A percentile compares a stretch with the other conserved stretches of the same genome.
Conservation (phyloP, 2,113 vertebrate genomes). For the Zosterops hypoxanthus region DNA sequence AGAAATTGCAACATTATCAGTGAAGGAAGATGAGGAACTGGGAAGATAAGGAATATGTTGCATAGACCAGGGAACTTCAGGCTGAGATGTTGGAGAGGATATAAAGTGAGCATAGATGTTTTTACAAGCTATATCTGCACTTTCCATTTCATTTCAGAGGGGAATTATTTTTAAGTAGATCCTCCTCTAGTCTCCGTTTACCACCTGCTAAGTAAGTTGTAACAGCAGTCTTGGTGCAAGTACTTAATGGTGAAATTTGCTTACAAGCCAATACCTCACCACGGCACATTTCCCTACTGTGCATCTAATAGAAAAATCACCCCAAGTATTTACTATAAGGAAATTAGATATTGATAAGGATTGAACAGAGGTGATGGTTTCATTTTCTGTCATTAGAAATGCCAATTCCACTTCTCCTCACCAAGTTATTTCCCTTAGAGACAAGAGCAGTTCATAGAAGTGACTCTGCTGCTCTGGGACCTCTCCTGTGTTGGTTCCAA, state of each 20-base stretch:
- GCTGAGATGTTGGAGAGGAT: not conserved
- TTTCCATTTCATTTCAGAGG: not conserved
- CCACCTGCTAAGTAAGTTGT: not conserved
- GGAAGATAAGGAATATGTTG: not conserved
- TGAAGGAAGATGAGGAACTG: not conserved
- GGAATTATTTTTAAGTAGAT: not conserved
- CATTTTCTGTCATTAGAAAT: not conserved
- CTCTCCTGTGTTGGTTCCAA: not conserved
- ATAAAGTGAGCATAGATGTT: not conserved
- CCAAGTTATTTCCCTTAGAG: not conserved
- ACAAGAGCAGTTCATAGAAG: not conserved
- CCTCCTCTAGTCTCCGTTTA: not conserved
- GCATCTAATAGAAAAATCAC: not conserved
- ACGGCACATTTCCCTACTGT: not conserved
- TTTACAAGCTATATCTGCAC: not conserved
- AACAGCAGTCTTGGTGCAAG: not conserved
- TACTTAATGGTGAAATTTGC: not conserved
- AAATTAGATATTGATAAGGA: not conserved
- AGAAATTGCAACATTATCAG: not conserved
- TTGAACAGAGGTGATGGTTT: not conserved
- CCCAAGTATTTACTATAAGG: not conserved
- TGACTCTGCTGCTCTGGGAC: not conserved
- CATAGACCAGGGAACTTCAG: not conserved
- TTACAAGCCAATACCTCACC: not conserved
- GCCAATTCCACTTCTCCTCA: not conserved